A percentile compares a stretch with the other conserved stretches of the same genome.
Conservation (phyloP, 2,888 invertebrate species). For the Nymphalis urticae region DNA sequence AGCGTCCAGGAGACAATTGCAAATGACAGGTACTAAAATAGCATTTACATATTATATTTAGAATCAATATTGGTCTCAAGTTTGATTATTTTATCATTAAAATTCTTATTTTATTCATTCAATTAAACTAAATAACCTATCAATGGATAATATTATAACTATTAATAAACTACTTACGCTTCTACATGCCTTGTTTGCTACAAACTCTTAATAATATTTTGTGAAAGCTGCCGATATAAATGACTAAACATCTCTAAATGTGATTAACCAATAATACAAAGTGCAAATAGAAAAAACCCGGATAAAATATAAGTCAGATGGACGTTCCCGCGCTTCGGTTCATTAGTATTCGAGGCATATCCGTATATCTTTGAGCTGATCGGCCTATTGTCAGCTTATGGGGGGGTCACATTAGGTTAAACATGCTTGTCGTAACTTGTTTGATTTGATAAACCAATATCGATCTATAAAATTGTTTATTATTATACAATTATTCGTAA, state of each 20-base stretch:
- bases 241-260: background rate
- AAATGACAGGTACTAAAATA: constrained; percentile 69
- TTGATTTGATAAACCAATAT: constrained; percentile 15
- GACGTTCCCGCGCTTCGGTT: constrained; percentile 25
- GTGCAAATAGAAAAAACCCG: constrained; percentile 20
- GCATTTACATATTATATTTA: background rate
- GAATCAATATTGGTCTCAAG: background rate
- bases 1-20: constrained; percentile 76
- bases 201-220: background rate
- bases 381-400: constrained; percentile 27
- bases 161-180: too few relatives aligned
- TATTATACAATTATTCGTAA: background rate
- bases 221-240: background rate
- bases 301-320: constrained; percentile 25
- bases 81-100: too few relatives aligned
- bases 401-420: constrained; percentile 31
- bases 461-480: background rate
- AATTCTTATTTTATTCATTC: too few relatives aligned
- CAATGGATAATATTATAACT: too few relatives aligned
- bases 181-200: too few relatives aligned
- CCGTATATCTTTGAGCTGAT: constrained; percentile 29
- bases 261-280: background rate
- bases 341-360: constrained; percentile 33
- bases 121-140: too few relatives aligned
- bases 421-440: constrained; percentile 15